phyloP scores from a whole-genome alignment of 2,113 vertebrate species.

The Ptychochromis oligacanthus region DNA sequence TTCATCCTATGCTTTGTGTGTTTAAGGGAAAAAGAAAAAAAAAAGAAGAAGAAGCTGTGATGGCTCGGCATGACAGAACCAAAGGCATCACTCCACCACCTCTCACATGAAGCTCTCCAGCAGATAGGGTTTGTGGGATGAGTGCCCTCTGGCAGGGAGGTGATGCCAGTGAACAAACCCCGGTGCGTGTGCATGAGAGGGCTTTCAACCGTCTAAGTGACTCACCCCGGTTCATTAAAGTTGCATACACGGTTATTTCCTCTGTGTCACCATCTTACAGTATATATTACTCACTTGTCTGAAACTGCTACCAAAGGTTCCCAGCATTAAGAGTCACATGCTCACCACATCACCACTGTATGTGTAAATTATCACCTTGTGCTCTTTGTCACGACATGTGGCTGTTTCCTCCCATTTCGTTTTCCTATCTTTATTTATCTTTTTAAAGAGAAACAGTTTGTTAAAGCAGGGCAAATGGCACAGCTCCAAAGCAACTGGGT shows the following conservation, averaged over 20 bases:
- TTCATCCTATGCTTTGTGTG: slow-evolving; percentile 11
- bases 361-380: background rate
- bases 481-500: slow-evolving; percentile 38
- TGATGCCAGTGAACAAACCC: slow-evolving; percentile 54
- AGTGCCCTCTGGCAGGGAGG: slow-evolving; percentile 60
- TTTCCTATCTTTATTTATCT: background rate
- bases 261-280: slow-evolving; percentile 23
- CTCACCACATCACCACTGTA: background rate
- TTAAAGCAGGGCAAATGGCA: slow-evolving; percentile 36
- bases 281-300: slow-evolving; percentile 50
- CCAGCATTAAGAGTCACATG: slow-evolving; percentile 39
- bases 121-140: slow-evolving; percentile 54
- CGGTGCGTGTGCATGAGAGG: background rate
- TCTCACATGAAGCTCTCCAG: slow-evolving; percentile 33
- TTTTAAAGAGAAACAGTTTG: slow-evolving; percentile 19
- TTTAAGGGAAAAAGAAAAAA: background rate
- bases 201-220: slow-evolving; percentile 54
- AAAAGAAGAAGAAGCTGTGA: slow-evolving; percentile 2
- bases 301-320: slow-evolving; percentile 39
- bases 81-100: slow-evolving; percentile 32
- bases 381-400: background rate
- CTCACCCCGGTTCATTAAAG: slow-evolving; percentile 58
- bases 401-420: background rate
- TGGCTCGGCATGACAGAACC: slow-evolving; percentile 4
- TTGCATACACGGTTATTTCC: slow-evolving; percentile 51